phyloP scores from a whole-genome alignment of 1,140 invertebrate species.

The Brachionus plicatilis region DNA sequence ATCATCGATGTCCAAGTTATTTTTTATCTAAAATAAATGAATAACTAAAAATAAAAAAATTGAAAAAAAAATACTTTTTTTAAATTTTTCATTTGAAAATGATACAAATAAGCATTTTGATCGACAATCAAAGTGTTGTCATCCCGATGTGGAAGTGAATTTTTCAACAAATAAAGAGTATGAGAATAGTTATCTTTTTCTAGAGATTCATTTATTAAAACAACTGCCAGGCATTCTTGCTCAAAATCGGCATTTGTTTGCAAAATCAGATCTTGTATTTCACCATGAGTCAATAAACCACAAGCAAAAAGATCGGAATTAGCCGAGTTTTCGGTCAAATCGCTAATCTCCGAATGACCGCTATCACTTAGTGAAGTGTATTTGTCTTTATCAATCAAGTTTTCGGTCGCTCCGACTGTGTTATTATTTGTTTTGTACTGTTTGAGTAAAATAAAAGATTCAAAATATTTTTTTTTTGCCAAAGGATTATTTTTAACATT shows the following conservation, averaged over 20 bases:
- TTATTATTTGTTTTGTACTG: conserved; percentile 38
- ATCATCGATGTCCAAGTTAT: conserved; percentile 14
- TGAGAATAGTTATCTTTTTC: conserved; percentile 33
- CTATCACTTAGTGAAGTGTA: conserved; percentile 25
- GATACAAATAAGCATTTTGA: conserved; percentile 38
- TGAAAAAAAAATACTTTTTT: not conserved
- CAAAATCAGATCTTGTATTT: conserved; percentile 67
- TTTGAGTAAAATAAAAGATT: not conserved
- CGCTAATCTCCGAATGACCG: conserved; percentile 33
- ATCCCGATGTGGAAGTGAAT: conserved; percentile 30
- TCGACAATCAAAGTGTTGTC: conserved; percentile 25
- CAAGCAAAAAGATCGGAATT: conserved; percentile 48
- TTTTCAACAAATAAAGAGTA: conserved; percentile 30
- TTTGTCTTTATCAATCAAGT: not conserved
- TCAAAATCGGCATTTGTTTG: conserved; percentile 64
- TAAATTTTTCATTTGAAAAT: conserved; percentile 27
- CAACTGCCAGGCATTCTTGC: conserved; percentile 49
- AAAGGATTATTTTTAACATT: not conserved
- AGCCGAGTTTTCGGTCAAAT: not conserved
- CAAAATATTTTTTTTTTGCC: not conserved
- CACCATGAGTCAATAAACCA: conserved; percentile 64
- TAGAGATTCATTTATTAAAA: conserved; percentile 34
- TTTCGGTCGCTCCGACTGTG: not conserved
- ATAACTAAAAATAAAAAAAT: not conserved
- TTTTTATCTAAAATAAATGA: conserved; percentile 7